Evolutionary conservation across 2,888 invertebrate genomes (phyloP).

Genomic region (Palloptera scutellata): DNA sequence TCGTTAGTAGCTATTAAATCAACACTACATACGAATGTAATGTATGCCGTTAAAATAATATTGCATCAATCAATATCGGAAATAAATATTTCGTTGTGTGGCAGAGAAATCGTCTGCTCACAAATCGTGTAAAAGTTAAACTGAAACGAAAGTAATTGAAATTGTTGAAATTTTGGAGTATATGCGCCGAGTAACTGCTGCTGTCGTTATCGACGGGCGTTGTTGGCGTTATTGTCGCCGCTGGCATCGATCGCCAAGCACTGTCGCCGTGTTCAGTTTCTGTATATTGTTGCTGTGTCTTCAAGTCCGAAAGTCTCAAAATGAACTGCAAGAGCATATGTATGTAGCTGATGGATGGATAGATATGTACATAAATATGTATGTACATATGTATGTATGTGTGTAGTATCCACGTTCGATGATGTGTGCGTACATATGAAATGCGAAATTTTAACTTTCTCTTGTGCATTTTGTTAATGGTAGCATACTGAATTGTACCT

Average conservation of each 20-base stretch:
- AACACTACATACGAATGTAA: neutral
- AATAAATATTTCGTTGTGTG: neutral
- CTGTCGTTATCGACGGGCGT: too few relatives aligned
- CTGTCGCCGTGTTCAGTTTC: too few relatives aligned
- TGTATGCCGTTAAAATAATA: conserved; percentile 2
- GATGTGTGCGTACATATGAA: conserved; percentile 31
- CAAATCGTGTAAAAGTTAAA: conserved; percentile 12
- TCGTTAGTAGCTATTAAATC: neutral
- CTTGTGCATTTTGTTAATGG: conserved; percentile 28
- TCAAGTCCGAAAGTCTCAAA: conserved; percentile 14
- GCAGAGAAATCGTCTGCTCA: conserved; percentile 5
- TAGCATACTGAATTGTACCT: too few relatives aligned
- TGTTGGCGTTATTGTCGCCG: too few relatives aligned
- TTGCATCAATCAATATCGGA: neutral
- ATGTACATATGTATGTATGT: neutral
- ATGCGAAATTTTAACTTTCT: conserved; percentile 57
- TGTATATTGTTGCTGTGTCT: conserved; percentile 21
- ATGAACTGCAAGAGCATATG: conserved; percentile 35
- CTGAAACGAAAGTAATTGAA: conserved; percentile 7
- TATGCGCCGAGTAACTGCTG: too few relatives aligned
- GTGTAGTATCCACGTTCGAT: neutral
- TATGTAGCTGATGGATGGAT: too few relatives aligned
- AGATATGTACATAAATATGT: neutral
- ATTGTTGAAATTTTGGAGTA: too few relatives aligned
- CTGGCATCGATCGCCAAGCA: too few relatives aligned